A percentile compares a stretch with the other conserved stretches of the same genome.
These are phyloP conservation scores for Trichogramma dendrolimi DNA, from an alignment of 2,888 invertebrate genomes.

Conservation along the genomic window DNA sequence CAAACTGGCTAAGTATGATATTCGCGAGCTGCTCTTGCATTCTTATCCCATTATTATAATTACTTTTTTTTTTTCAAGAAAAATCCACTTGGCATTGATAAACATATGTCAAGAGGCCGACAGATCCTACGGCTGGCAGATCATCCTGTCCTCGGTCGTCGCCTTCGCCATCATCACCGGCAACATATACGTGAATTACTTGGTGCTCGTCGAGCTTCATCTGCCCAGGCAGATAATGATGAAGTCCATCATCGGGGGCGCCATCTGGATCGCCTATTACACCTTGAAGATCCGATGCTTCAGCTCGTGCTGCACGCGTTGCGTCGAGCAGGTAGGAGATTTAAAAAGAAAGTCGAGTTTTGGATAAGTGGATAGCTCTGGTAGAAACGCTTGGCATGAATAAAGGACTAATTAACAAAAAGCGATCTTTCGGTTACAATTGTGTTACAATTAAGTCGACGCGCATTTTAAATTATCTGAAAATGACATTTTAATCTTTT, in stretches of 20 bases:
- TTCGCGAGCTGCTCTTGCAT: not conserved
- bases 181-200: slow-evolving; percentile 4
- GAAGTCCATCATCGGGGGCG: not conserved
- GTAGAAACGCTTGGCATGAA: no score
- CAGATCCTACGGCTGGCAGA: slow-evolving; percentile 7
- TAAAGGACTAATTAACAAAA: no score
- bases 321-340: slow-evolving; percentile 3
- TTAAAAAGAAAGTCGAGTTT: no score
- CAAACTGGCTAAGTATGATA: slow-evolving; percentile 1
- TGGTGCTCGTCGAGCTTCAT: not conserved
- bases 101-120: slow-evolving; percentile 6
- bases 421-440: no score
- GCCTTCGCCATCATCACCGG: slow-evolving; percentile 18
- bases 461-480: not conserved
- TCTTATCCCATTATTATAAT: no score
- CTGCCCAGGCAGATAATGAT: not conserved
- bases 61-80: not conserved
- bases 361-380: no score
- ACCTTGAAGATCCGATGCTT: slow-evolving; percentile 5
- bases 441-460: no score
- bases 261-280: slow-evolving; percentile 12
- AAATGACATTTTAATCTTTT: slow-evolving; percentile 20
- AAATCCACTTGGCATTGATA: slow-evolving; percentile 9
- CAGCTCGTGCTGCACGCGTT: slow-evolving; percentile 3
- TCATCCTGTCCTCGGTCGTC: slow-evolving; percentile 4